Percentiles rank a stretch among this genome's conserved stretches.
Evolutionary conservation across 2,888 invertebrate species (phyloP).

Genomic region (Chesias legatella): DNA sequence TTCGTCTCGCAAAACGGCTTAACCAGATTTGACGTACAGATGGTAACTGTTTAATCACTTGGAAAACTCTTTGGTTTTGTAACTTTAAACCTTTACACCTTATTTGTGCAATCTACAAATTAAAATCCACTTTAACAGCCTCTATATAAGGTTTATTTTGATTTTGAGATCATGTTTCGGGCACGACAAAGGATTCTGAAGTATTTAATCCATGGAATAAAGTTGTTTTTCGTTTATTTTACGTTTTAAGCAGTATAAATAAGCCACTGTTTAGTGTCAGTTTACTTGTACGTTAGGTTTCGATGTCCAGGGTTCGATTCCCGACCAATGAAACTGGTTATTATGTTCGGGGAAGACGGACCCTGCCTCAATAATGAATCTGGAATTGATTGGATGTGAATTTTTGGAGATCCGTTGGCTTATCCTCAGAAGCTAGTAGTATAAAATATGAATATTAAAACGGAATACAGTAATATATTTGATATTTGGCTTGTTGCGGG

Average conservation of each 20-base stretch:
- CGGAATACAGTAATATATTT: too few relatives aligned
- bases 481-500: too few relatives aligned
- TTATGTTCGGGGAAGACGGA: constrained; percentile 43
- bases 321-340: constrained; percentile 51
- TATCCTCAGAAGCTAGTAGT: too few relatives aligned
- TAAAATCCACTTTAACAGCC: constrained; percentile 33
- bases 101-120: constrained; percentile 5
- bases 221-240: constrained; percentile 33
- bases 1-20: constrained; percentile 49
- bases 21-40: constrained; percentile 64
- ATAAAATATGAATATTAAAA: too few relatives aligned
- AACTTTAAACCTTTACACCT: constrained; percentile 56
- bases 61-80: constrained; percentile 71
- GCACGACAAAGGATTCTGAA: constrained; percentile 21
- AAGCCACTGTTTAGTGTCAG: constrained; percentile 72
- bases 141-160: constrained; percentile 17
- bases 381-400: constrained; percentile 1
- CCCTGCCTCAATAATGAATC: constrained; percentile 11
- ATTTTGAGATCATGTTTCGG: not conserved
- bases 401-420: constrained; percentile 9
- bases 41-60: constrained; percentile 67
- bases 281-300: constrained; percentile 64
- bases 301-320: constrained; percentile 65
- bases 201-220: constrained; percentile 21
- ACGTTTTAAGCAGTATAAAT: constrained; percentile 43